These are phyloP conservation scores for Cybosia mesomella DNA, from an alignment of 2,888 invertebrate genomes.

Conservation along the genomic window DNA sequence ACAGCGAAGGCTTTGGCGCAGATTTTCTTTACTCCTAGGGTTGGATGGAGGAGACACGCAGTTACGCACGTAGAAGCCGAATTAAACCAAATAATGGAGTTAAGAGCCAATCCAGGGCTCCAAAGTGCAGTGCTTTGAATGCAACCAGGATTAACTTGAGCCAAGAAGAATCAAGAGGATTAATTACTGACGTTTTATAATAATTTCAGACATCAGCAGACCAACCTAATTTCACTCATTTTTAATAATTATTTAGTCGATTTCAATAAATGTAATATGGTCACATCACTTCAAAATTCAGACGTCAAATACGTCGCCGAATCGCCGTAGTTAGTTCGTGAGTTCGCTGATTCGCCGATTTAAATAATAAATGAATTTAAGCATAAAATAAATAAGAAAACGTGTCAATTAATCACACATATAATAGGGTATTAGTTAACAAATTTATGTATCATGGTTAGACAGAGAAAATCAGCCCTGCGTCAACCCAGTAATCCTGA, in stretches of 20 bases:
- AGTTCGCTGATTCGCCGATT: conserved; percentile 34
- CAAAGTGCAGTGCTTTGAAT: too few relatives aligned
- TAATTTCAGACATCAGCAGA: neutral
- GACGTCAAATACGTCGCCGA: conserved; percentile 40
- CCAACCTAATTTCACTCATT: neutral
- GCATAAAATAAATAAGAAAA: conserved; percentile 46
- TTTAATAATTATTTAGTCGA: neutral
- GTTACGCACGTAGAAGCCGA: too few relatives aligned
- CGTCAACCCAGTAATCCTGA: conserved; percentile 66
- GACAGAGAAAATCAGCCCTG: conserved; percentile 67
- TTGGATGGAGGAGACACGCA: too few relatives aligned
- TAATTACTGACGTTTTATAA: neutral
- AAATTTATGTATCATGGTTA: conserved; percentile 64
- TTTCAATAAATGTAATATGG: neutral
- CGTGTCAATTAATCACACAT: conserved; percentile 55
- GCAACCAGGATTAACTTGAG: too few relatives aligned
- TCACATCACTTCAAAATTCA: conserved; percentile 28
- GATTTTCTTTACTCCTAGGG: too few relatives aligned
- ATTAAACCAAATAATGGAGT: too few relatives aligned
- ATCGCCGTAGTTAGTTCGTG: conserved; percentile 41
- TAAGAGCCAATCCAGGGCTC: too few relatives aligned
- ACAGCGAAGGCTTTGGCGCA: too few relatives aligned
- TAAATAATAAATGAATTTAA: conserved; percentile 38
- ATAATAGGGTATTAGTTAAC: conserved; percentile 39
- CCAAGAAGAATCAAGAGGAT: too few relatives aligned